phyloP scores from a whole-genome alignment of 2,113 vertebrate species.

The Dunckerocampus dactyliophorus region DNA sequence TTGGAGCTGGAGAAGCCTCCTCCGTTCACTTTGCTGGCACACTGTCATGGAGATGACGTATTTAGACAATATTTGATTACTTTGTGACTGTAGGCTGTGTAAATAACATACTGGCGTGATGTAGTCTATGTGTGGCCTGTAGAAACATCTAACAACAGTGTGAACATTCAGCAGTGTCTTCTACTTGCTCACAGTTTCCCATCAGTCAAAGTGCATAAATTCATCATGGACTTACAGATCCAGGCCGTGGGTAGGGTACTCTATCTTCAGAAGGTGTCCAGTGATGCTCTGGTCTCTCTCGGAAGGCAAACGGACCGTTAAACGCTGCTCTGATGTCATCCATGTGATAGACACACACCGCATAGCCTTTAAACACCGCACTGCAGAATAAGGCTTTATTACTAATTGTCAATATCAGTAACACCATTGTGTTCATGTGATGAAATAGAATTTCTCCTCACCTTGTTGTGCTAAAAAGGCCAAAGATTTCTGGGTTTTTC shows the following conservation, averaged over 20 bases:
- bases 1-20: constrained; percentile 86
- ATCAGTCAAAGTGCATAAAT: constrained; percentile 19
- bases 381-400: constrained; percentile 34
- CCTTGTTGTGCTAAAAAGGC: constrained; percentile 96
- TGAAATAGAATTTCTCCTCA: constrained; percentile 46
- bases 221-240: constrained; percentile 81
- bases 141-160: constrained; percentile 30
- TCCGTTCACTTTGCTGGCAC: constrained; percentile 91
- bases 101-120: constrained; percentile 3
- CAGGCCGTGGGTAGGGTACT: constrained; percentile 94
- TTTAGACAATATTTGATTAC: constrained; percentile 2
- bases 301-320: constrained; percentile 90
- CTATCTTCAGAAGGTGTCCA: constrained; percentile 90
- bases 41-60: constrained; percentile 67
- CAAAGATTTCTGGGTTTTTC: constrained; percentile 94
- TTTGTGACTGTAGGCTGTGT: neutral
- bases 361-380: constrained; percentile 90
- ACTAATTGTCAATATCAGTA: neutral
- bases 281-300: constrained; percentile 89
- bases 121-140: constrained; percentile 31
- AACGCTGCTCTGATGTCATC: constrained; percentile 90
- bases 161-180: constrained; percentile 38
- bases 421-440: neutral
- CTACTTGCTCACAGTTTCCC: constrained; percentile 31
- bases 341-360: constrained; percentile 93